Base-by-base conservation (phyloP, 2,113 vertebrate genomes). In the Phylloscopus trochilus region DNA sequence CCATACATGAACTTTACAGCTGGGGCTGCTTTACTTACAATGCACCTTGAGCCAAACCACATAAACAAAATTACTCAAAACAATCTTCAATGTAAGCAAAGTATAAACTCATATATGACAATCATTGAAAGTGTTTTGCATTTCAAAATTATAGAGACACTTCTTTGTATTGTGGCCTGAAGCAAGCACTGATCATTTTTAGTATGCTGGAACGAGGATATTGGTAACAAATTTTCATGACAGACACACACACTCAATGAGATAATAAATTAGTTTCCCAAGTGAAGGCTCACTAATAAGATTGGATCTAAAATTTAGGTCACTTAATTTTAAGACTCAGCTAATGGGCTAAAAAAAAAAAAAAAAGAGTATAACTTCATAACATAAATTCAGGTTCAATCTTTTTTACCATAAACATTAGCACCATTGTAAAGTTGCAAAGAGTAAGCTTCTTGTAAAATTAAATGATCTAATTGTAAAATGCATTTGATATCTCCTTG, bases 241-340 rank as follows among this genome's bases (percentile, higher is more conserved):
- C 84, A 96, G 96, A 96, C 64, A 89, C 59, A 62, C 37, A 80
- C 43, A 91, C 46, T 96, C 94, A 85, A 73, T 79, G 53, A 93
- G 95, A 96, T 96, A 95, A 95, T 95, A 95, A 96, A 92, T 95
- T 93, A 91, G 72, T 89, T 95, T 92, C 78, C 89, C 94, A 78
- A 82, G 91, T 79, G 96, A 97, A 97, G 78, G 17, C 72, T 94
- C 90, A 59, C 90, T 95, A 94, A 93, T 86, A 92, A 96, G 85
- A 92, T 91, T 95, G 77, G 77, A 95, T 93, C 74, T 93, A 87
- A 97, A 95, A 92, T 93, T 95, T 87, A 92, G 89, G 76, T 55
- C 95, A 95, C 86, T 78, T 93, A 81, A 94, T 96, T 91, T 95
- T 94, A 97, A 96, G 87, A 96, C 82, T 94, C n/a, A 80, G 83